Percentiles rank a stretch among this genome's conserved stretches.
These are phyloP conservation scores for Drosophila navojoa DNA, from an alignment of 1,140 invertebrate genomes.

Conservation along the genomic window DNA sequence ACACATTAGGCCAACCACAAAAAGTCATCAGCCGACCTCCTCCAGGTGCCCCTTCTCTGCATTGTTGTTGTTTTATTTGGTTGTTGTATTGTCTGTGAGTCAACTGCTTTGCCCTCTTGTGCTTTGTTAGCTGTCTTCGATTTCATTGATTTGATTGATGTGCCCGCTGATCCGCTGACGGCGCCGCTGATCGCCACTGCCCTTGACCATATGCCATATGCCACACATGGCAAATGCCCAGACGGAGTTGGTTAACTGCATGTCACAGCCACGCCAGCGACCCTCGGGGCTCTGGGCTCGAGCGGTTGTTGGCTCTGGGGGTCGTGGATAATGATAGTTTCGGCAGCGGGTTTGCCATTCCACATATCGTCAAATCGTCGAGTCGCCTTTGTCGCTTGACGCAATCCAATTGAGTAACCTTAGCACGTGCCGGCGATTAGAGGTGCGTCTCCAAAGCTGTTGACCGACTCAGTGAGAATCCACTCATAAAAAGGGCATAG, in stretches of 20 bases:
- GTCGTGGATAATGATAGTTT: conserved; percentile 65
- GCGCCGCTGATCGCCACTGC: conserved; percentile 43
- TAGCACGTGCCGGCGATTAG: conserved; percentile 71
- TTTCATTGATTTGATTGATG: conserved; percentile 78
- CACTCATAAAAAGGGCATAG: conserved; percentile 2
- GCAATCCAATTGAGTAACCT: conserved; percentile 60
- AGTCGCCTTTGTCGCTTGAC: conserved; percentile 59
- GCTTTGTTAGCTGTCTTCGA: conserved; percentile 66
- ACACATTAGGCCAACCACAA: conserved; percentile 61
- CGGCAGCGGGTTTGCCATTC: conserved; percentile 24
- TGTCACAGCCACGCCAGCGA: conserved; percentile 66
- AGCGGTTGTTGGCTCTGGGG: conserved; percentile 18
- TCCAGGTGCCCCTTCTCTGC: background rate
- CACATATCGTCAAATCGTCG: conserved; percentile 37
- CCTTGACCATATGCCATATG: conserved; percentile 63
- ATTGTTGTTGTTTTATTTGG: background rate
- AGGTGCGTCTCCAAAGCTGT: conserved; percentile 57
- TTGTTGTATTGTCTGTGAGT: background rate
- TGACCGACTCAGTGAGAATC: background rate
- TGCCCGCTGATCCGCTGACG: conserved; percentile 71
- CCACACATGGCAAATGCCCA: conserved; percentile 16
- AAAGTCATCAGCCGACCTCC: conserved; percentile 51
- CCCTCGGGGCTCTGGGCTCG: conserved; percentile 56
- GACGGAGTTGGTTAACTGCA: conserved; percentile 41
- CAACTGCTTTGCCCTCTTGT: conserved; percentile 21